Base-by-base conservation (phyloP, 2,888 invertebrate genomes). In the Heliconius sara region DNA sequence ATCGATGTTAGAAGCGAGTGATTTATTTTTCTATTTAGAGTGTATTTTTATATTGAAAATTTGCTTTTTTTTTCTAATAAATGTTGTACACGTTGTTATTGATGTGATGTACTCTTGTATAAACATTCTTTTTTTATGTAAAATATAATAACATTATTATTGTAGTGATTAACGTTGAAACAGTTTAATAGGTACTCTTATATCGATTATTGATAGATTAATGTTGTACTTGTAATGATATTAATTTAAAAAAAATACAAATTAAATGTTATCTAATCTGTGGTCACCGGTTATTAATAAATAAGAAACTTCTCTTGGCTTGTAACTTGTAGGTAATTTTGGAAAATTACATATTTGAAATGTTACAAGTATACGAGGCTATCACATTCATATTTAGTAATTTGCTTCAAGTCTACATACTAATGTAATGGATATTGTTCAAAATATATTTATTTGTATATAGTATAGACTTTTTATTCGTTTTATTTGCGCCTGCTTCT, bases 41-140 rank as follows among this genome's bases (percentile, higher is more conserved):
- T 87, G 87, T 91, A 91, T 91, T 91, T 91, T 91, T 91, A 80
- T 91, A 91, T 85, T 84, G 81, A 83, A 82, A 63, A 77, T 34
- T 79, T 84, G 84, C 84, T 66, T 76, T 77, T 83, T 83, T 83
- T 77, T 83, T 83, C 79, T 71, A 72, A 79, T 80, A 34, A 78
- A 76, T 71, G 76, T 81, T 82, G 82, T 83, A 81, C 80, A 81
- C 75, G 75, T 79, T 76, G 76, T 16, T 79, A 39, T 68, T 80
- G 60, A 80, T 78, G 78, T 68, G 47, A 63, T 66, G 43, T 75
- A 74, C 39, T 74, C 47, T 73, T 73, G 65, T 65, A 75, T 75
- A 75, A 39, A 74, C 30, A 19, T 74, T 65, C 27, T 60, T 39
- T 74, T 6, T 22, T 19, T 65, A 25, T 27, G 47, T 47, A 22